Evolutionary conservation across 2,113 vertebrate genomes (phyloP), one percentile per base, ranked within the genome.

Genomic region (Onychostruthus taczanowskii): DNA sequence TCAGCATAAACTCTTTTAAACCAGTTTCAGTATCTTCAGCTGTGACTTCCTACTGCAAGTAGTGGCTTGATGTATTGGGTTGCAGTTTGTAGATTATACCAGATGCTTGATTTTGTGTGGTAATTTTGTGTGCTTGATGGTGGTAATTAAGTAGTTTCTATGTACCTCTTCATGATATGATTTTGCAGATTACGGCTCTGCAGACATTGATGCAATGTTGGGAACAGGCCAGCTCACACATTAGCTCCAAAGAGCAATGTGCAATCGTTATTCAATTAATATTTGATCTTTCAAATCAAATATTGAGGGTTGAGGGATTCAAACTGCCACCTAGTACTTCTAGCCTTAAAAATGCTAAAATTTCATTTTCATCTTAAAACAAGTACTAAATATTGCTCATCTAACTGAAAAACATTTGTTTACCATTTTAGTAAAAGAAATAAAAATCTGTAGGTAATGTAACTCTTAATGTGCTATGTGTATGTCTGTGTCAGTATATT

Each of bases 1-100:
- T 84, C 91, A 75, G 76, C 91, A 59, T 35, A 30, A 76, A 69
- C 63, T 50, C 73, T 72, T 56, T 28, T 33, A 73, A 95, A 84
- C 55, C 0, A 0, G 67, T 91, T 93, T 76, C 58, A 30, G 62
- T 84, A 46, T 78, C 66, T 91, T 78, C 75, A 74, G 30, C 75
- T 7, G 2, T 1, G 16, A 52, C 55, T 85, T 82, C 56, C 73
- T 33, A 5, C 68, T 88, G 67, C 87, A 77, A 80, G 91, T 67
- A 91, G 61, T 66, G 95, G 79, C 91, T 92, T 89, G 75, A 76
- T 56, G 75, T 70, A 35, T 47, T 86, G 84, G 91, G 89, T 86
- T 69, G 87, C 87, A 87, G 93, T 91, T 94, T 94, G 85, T 47
- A 72, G 70, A 55, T 89, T 28, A 3, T 50, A 81, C 43, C 31